Base-by-base conservation (phyloP, 2,888 invertebrate genomes). In the Ochropleura plecta region DNA sequence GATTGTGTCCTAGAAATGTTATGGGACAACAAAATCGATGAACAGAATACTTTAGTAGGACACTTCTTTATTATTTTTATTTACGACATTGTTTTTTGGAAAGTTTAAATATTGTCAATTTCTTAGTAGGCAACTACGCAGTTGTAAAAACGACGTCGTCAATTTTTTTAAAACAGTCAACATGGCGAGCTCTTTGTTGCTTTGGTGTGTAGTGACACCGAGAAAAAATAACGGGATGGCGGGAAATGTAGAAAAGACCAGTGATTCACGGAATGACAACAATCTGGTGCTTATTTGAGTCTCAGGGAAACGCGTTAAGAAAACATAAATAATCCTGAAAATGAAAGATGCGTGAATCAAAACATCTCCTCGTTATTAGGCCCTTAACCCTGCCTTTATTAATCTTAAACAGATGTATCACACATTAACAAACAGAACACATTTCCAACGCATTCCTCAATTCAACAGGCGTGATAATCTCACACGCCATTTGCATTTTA, bases 401-500 rank as follows among this genome's bases (percentile, higher is more conserved):
- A 76, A 81, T 81, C 46, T 79, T 66, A 48, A 18, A 4, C 46
- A 68, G 30, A 76, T 68, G 68, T 30, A 67, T 10, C 49, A 59
- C 18, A 60, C 70, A 78, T 46, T 71, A 44, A 51, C 40, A 40
- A n/a, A 51, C 44, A 48, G 51, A 70, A 68, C 14, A 64, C 18
- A 16, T 71, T 0, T 51, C 12, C 60, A 44, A 60, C 14, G 67
- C 66, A 81, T 86, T 81, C 73, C 67, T 30, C 65, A 51, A 66
- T 55, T 72, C 57, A 77, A 59, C 72, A 68, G 62, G 59, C 81
- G 73, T 68, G 65, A 70, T 69, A 80, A 80, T 76, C 65, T 73
- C 60, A 78, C 76, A 74, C 62, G 42, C 70, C 70, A 84, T 85
- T 82, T 84, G 72, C 62, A 77, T 73, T 80, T 79, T 77, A 81